Base-by-base conservation (phyloP, 2,113 vertebrate species). In the Willisornis vidua region DNA sequence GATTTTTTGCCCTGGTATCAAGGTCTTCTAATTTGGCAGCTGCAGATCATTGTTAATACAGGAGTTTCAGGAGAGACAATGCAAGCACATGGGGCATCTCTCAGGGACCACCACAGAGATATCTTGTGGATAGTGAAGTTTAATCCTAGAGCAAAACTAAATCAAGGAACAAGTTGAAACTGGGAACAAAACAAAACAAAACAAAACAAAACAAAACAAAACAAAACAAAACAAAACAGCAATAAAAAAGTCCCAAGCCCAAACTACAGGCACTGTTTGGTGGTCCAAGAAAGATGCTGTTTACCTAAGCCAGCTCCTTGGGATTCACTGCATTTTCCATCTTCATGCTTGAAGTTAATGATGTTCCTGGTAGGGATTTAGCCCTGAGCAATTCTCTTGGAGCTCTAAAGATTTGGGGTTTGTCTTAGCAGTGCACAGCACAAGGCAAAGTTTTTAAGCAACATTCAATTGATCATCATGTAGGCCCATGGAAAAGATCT, bases 101-200 rank as follows among this genome's bases (percentile, higher is more conserved):
- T 39, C 17, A 37, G 17, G 9, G 22, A 52, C 26, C 24, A 41
- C 4, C 31, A 48, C 18, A 39, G 2, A 25, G 6, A 1, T 22
- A 19, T 49, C 19, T 66, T 58, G 37, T 37, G 28, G 22, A 70
- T 23, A 67, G 11, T 5, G 55, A 0, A 0, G 25, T 7, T 24
- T 65, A 19, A 61, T 25, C 16, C 28, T 72, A 65, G 79, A 83
- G 31, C 4, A 94, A 83, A 89, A 71, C 2, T 70, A 39, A 78
- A 41, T 22, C 18, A 52, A 52, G 17, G 39, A 74, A 83, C 57
- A 4, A 43, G 15, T 76, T 49, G 8, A 54, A 19, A 49, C 2
- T 62, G 13, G 8, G 28, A 62, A 75, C 3, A 81, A 84, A 82
- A 24, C 3, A 28, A 48, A 71, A n/a, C 39, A 3, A 51, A n/a